Percentiles rank a stretch among this genome's conserved stretches.
Conservation (phyloP, 2,888 invertebrate species). For the Leptopilina syphax region DNA sequence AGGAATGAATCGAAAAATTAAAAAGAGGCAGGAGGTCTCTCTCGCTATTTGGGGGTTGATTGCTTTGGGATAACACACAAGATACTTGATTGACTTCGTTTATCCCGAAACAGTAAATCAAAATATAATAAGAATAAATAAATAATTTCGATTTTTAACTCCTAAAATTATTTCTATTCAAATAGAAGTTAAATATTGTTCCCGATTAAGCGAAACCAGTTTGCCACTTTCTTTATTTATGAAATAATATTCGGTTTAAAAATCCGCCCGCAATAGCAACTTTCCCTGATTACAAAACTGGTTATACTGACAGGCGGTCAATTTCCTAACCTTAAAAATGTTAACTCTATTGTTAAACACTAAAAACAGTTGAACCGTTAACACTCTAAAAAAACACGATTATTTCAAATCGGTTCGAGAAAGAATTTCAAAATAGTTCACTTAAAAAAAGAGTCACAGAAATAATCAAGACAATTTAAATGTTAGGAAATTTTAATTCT, state of each 20-base stretch:
- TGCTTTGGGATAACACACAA: slow-evolving; percentile 17
- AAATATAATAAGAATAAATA: not conserved
- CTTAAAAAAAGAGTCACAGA: too few species aligned
- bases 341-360: too few species aligned
- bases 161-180: not conserved
- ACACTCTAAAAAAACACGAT: too few species aligned
- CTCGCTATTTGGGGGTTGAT: not conserved
- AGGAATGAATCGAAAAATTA: slow-evolving; percentile 28
- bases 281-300: slow-evolving; percentile 6
- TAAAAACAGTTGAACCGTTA: too few species aligned
- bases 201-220: not conserved
- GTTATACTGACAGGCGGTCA: not conserved
- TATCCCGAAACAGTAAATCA: slow-evolving; percentile 7
- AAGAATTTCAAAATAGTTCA: too few species aligned
- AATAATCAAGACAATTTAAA: too few species aligned
- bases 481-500: too few species aligned
- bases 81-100: slow-evolving; percentile 4
- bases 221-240: not conserved
- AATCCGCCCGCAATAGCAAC: not conserved
- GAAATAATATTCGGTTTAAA: not conserved
- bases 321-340: not conserved
- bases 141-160: not conserved
- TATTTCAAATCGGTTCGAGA: too few species aligned
- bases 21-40: slow-evolving; percentile 26
- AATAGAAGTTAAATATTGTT: not conserved